A percentile compares a stretch with the other conserved stretches of the same genome.
phyloP scores from a whole-genome alignment of 2,888 invertebrate genomes.

The Desoria tigrina region DNA sequence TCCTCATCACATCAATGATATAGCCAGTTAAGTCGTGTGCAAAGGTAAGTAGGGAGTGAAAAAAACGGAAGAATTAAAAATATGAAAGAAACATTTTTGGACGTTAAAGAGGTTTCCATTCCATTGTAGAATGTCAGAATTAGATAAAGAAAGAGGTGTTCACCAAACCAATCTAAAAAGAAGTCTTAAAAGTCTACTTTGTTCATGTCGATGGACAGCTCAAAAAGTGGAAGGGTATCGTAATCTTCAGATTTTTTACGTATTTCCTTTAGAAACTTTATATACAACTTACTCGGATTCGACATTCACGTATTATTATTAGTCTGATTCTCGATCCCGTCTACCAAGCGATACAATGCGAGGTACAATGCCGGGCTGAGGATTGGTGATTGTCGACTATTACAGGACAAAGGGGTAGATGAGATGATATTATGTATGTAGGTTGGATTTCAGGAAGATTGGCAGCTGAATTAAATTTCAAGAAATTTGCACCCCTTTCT shows the following conservation, averaged over 20 bases:
- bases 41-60: background rate
- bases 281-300: no score
- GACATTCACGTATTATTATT: no score
- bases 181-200: no score
- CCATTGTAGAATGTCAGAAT: conserved; percentile 1
- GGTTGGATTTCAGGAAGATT: conserved; percentile 31
- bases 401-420: background rate
- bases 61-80: conserved; percentile 7
- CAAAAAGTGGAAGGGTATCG: no score
- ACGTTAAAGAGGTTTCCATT: conserved; percentile 9
- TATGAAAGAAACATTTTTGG: conserved; percentile 30
- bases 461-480: conserved; percentile 43
- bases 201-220: no score
- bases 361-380: no score
- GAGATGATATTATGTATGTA: conserved; percentile 13
- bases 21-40: conserved; percentile 2
- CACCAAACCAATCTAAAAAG: background rate
- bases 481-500: conserved; percentile 44
- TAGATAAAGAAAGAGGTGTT: conserved; percentile 7
- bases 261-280: no score
- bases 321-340: no score
- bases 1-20: background rate
- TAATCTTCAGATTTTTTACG: no score
- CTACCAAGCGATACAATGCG: no score
- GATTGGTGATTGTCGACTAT: no score